Evolutionary conservation across 2,797 vertebrate species (phyloP).

Genomic region (Hirundo rustica): DNA sequence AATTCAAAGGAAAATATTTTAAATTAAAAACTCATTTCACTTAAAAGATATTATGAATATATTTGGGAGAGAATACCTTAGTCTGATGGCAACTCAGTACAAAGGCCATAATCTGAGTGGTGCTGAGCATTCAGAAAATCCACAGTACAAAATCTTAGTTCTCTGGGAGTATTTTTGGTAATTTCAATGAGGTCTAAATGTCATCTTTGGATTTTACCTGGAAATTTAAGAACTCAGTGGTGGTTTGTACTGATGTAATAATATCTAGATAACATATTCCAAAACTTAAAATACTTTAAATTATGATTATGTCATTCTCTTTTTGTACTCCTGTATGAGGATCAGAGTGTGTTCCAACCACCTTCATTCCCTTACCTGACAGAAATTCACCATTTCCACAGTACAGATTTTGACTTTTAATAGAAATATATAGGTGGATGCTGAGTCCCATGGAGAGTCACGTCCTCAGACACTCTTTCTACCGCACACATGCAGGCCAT

Average conservation of each 20-base stretch:
- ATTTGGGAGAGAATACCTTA: background rate
- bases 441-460: background rate
- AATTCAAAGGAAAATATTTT: constrained; percentile 68
- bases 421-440: background rate
- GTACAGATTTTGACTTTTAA: background rate
- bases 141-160: background rate
- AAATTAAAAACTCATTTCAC: constrained; percentile 60
- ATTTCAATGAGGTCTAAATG: background rate
- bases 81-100: background rate
- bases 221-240: background rate
- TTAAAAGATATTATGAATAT: constrained; percentile 27
- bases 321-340: background rate
- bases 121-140: background rate
- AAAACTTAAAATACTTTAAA: background rate
- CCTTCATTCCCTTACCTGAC: background rate
- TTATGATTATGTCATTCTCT: background rate
- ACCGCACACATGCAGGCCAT: background rate
- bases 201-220: background rate
- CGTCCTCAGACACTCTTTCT: background rate
- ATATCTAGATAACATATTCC: background rate
- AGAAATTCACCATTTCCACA: background rate
- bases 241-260: background rate
- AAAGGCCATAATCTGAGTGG: background rate
- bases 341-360: background rate
- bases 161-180: background rate